phyloP scores from a whole-genome alignment of 2,888 invertebrate species.

The Drosophila seclusa region DNA sequence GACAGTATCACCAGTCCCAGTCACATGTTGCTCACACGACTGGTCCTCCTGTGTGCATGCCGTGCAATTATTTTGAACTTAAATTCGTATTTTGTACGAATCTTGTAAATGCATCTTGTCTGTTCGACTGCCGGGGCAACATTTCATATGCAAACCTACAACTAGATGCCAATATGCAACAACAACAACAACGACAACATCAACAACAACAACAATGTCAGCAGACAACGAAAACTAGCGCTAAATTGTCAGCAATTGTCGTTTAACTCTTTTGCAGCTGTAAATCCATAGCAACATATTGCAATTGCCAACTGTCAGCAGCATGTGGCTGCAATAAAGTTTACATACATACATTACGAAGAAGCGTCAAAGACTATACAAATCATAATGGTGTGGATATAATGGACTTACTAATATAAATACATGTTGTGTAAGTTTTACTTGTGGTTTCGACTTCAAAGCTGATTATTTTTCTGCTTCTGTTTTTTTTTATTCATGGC shows the following conservation, averaged over 20 bases:
- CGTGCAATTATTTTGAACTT: slow-evolving; percentile 82
- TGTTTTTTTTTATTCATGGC: background rate
- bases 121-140: slow-evolving; percentile 42
- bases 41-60: slow-evolving; percentile 69
- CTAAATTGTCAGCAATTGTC: slow-evolving; percentile 72
- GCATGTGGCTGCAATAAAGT: slow-evolving; percentile 29
- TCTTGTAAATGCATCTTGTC: slow-evolving; percentile 81
- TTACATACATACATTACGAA: slow-evolving; percentile 1
- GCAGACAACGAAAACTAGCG: slow-evolving; percentile 45
- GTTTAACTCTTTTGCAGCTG: slow-evolving; percentile 43
- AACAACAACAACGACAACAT: slow-evolving; percentile 4
- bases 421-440: background rate
- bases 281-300: slow-evolving; percentile 39
- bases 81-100: slow-evolving; percentile 82
- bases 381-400: background rate
- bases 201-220: slow-evolving; percentile 21
- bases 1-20: slow-evolving; percentile 1
- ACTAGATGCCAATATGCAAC: slow-evolving; percentile 35
- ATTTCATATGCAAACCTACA: slow-evolving; percentile 71
- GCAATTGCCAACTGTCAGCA: slow-evolving; percentile 23
- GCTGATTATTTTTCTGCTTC: background rate
- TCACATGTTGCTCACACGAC: slow-evolving; percentile 65
- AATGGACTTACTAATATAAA: background rate
- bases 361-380: background rate
- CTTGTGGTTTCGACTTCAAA: background rate